Conservation (phyloP, 2,113 vertebrate species). For the Opisthocomus hoazin region DNA sequence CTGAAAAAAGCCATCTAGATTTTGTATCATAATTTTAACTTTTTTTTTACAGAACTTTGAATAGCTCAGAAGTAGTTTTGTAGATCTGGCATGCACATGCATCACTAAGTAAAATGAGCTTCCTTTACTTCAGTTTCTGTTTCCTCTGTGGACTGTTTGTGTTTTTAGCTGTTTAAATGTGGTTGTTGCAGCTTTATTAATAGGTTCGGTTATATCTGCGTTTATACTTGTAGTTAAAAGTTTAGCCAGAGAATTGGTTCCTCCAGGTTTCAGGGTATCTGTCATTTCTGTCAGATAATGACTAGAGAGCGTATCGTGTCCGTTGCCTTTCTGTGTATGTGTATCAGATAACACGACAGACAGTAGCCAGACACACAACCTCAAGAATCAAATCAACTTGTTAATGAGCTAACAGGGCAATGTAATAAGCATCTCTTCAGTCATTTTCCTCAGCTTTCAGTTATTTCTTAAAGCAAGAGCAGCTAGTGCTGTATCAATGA, state of each 20-base stretch:
- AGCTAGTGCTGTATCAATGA: conserved; percentile 28
- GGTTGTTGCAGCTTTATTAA: not conserved
- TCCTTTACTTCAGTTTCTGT: not conserved
- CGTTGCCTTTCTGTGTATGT: conserved; percentile 8
- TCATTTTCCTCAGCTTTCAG: not conserved
- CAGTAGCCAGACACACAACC: conserved; percentile 20
- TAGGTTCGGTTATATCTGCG: not conserved
- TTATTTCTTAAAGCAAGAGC: conserved; percentile 42
- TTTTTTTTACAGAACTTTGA: conserved; percentile 2
- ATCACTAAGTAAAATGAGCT: not conserved
- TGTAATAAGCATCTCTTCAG: not conserved
- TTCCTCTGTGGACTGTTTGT: not conserved
- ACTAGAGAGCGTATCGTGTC: not conserved
- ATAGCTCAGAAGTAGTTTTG: not conserved
- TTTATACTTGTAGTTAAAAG: not conserved
- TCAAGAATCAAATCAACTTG: conserved; percentile 45
- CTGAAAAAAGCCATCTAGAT: not conserved
- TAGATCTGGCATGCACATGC: not conserved
- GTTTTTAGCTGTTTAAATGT: not conserved
- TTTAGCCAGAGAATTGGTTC: not conserved
- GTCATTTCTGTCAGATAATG: not conserved
- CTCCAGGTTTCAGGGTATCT: not conserved
- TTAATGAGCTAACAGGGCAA: conserved; percentile 40
- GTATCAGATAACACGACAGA: conserved; percentile 14
- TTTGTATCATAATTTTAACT: not conserved